Evolutionary conservation across 2,113 vertebrate species (phyloP), one percentile per base, ranked within the genome.

Genomic region (Ammodytes marinus): DNA sequence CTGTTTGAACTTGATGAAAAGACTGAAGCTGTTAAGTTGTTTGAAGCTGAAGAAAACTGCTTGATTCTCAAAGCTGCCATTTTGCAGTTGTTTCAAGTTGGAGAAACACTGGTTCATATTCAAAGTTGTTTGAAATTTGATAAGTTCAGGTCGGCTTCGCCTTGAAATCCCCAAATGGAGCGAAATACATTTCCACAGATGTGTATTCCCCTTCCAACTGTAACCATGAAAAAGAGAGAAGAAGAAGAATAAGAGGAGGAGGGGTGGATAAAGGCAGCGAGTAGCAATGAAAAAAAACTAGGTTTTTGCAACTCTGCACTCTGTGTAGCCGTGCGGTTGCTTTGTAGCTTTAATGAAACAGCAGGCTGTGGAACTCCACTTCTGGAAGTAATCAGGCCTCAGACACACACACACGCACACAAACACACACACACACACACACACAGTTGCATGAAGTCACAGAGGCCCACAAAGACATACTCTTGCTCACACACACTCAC

Each of bases 321-420:
- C 83, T 85, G 85, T 86, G 90, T 87, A 88, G 86, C 79, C 9
- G 50, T 92, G 93, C 52, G 91, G 93, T 92, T 13, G 84, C 86
- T 93, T 93, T 94, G 91, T 89, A 88, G 86, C 86, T 89, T 79
- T 86, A 92, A 93, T 92, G 90, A 93, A 92, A 92, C 89, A 82
- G 89, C 87, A 84, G 82, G 80, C 84, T 84, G 84, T 87, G 88
- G 86, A 84, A 71, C 85, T 80, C 43, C 3, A 83, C 88, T 91
- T 93, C 91, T 94, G 93, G 93, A 92, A 94, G 89, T 87, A 91
- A 94, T 94, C 90, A 45, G 49, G 78, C 82, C 80, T 71, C 85
- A 83, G 1, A 84, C 79, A 73, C 66, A 81, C 77, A 60, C 77
- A 83, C 57, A 72, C 76, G 71, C 81, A 73, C 72, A 73, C 63